Evolutionary conservation across 2,113 vertebrate genomes (phyloP), one percentile per base, ranked within the genome.

Genomic region (Nothocercus julius): DNA sequence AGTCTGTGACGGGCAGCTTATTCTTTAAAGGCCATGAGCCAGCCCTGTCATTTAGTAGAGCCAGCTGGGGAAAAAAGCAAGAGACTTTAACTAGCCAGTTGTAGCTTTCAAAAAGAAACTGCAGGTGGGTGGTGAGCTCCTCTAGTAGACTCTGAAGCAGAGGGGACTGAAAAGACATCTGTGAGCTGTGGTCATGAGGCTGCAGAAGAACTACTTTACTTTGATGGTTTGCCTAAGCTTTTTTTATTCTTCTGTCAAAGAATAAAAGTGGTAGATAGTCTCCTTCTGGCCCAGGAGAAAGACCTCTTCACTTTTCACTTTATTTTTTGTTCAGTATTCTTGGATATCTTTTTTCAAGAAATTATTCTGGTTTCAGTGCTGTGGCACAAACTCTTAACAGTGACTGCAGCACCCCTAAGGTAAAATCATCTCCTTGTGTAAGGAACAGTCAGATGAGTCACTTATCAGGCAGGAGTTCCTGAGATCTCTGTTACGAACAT

Each of bases 11-110:
- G 75, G 36, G 38, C 32, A 64, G 77, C 32, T 20, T 42, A 79
- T 69, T 74, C 49, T 94, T 95, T 94, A 67, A 76, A 93, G 74
- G 70, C 75, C 53, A 47, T 84, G 94, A 61, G 53, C 74, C 81
- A 85, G 84, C 86, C 86, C 81, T 89, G 86, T 73, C 83, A 82
- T 92, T 94, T 94, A 95, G 53, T 58, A 91, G 74, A 93, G 59
- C 83, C 77, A 79, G 89, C 95, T 89, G 92, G 81, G 51, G 86
- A 90, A 92, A 47, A 96, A 97, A 92, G 90, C 22, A 14, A 90
- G 66, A 34, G 86, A 78, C 66, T 95, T 97, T 68, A 86, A 56
- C 78, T 87, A 88, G 63, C 77, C 81, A 5, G 53, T 84, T 96
- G 36, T 36, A 36, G 36, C 36, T 36, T 7, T 36, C 36, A 78